Evolutionary conservation across 2,113 vertebrate species (phyloP).

Genomic region (Podiceps cristatus): DNA sequence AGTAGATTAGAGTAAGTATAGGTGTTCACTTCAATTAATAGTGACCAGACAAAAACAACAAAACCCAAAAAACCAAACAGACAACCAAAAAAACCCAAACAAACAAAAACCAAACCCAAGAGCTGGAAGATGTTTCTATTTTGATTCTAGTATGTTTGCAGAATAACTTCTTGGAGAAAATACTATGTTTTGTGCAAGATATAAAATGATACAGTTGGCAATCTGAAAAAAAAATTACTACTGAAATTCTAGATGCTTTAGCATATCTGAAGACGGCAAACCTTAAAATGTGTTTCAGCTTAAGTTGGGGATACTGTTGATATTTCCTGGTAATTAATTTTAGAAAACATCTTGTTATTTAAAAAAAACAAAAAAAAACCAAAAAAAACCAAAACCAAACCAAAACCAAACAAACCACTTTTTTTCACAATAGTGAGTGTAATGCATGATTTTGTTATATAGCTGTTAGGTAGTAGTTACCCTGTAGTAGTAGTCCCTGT

Average conservation of each 20-base stretch:
- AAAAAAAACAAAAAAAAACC: no score
- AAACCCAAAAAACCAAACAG: no score
- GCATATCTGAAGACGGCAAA: background rate
- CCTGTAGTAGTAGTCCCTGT: background rate
- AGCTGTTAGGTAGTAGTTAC: background rate
- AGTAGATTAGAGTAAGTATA: background rate
- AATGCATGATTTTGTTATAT: background rate
- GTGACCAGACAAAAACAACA: background rate
- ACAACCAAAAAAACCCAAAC: background rate
- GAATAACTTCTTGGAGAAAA: background rate
- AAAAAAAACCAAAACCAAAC: no score
- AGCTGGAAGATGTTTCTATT: background rate
- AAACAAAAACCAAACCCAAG: no score
- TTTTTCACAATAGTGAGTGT: background rate
- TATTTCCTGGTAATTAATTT: background rate
- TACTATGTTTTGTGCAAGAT: background rate
- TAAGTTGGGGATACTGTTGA: background rate
- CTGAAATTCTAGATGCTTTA: background rate
- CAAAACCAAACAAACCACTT: no score
- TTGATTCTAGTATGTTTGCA: background rate
- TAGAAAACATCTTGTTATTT: background rate
- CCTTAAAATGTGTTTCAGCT: background rate
- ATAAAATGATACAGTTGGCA: background rate
- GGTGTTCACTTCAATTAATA: background rate
- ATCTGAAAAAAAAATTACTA: background rate